phyloP scores from a whole-genome alignment of 2,888 invertebrate species.

The Chrysolina oricalcia region DNA sequence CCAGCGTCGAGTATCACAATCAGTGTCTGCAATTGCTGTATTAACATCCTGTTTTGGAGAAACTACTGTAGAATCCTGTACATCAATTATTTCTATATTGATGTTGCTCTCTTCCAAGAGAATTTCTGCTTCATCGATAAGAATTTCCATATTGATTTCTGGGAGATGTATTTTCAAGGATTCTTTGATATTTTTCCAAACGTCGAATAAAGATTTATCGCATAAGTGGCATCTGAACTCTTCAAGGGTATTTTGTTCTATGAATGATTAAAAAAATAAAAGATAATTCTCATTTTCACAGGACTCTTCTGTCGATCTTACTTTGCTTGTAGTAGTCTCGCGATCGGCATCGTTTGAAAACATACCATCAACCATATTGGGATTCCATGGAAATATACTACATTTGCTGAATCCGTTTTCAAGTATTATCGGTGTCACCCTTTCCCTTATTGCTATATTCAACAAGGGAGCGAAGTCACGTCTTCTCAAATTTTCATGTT shows the following conservation, averaged over 20 bases:
- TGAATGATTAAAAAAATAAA: slow-evolving; percentile 1
- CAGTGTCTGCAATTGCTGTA: slow-evolving; percentile 15
- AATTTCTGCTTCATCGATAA: slow-evolving; percentile 20
- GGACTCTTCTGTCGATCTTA: neutral
- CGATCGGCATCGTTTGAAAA: slow-evolving; percentile 9
- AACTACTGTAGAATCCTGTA: slow-evolving; percentile 6
- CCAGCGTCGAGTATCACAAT: too few relatives aligned
- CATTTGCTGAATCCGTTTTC: slow-evolving; percentile 21
- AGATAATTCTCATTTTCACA: neutral
- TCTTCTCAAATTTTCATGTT: slow-evolving; percentile 10
- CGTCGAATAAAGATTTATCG: slow-evolving; percentile 16
- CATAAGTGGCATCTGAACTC: slow-evolving; percentile 8
- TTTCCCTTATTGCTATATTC: neutral
- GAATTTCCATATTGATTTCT: slow-evolving; percentile 4
- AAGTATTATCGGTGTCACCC: slow-evolving; percentile 10
- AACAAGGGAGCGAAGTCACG: slow-evolving; percentile 27
- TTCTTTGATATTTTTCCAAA: slow-evolving; percentile 19
- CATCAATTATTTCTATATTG: slow-evolving; percentile 21
- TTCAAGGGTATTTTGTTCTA: slow-evolving; percentile 4
- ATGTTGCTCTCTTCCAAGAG: slow-evolving; percentile 20
- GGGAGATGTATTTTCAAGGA: slow-evolving; percentile 10
- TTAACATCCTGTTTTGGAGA: slow-evolving; percentile 16
- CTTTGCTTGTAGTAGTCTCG: neutral
- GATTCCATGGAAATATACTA: slow-evolving; percentile 27
- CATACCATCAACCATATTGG: slow-evolving; percentile 18